A percentile compares a stretch with the other conserved stretches of the same genome.
Conservation (phyloP, 1,140 invertebrate species). For the Brachionus koreanus region DNA sequence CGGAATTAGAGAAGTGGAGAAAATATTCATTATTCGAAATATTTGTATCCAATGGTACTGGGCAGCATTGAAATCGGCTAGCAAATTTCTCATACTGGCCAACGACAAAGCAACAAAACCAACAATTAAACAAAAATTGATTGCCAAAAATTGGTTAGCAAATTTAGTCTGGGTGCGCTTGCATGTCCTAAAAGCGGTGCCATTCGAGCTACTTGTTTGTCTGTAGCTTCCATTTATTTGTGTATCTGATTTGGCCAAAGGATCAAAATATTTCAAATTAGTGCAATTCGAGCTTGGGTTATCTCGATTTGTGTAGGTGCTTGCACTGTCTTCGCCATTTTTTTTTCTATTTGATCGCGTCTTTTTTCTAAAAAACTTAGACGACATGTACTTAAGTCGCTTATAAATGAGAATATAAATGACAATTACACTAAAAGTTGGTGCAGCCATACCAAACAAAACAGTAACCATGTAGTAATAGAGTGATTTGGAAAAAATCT, state of each 20-base stretch:
- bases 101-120: constrained; percentile 1
- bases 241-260: neutral
- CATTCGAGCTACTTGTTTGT: neutral
- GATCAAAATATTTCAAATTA: neutral
- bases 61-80: neutral
- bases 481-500: neutral
- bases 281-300: neutral
- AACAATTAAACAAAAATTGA: constrained; percentile 19
- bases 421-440: constrained; percentile 3
- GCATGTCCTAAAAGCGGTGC: neutral
- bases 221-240: neutral
- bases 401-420: constrained; percentile 15
- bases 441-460: neutral
- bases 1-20: neutral
- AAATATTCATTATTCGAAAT: constrained; percentile 7
- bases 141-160: constrained; percentile 19
- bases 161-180: constrained; percentile 23
- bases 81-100: constrained; percentile 25
- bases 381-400: neutral
- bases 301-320: neutral
- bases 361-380: neutral
- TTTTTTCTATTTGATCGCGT: neutral
- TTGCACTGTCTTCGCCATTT: neutral
- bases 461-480: constrained; percentile 8
- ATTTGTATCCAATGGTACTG: constrained; percentile 9